A percentile compares a stretch with the other conserved stretches of the same genome.
Evolutionary conservation across 1,140 invertebrate species (phyloP).

Genomic region (Pseudomyrmex dendroicus): DNA sequence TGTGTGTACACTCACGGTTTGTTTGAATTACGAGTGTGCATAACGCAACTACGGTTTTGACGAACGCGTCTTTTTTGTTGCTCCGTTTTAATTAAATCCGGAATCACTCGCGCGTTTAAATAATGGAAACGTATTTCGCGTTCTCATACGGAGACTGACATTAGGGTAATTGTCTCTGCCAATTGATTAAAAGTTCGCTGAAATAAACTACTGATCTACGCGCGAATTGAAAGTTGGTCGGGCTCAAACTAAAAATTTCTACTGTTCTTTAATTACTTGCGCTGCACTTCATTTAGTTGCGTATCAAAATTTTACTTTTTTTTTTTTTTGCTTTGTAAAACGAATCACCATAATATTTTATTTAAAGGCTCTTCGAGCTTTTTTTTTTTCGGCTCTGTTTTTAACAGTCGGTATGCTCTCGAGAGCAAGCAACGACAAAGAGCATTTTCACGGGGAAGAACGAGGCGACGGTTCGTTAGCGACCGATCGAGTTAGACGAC

Average conservation of each 20-base stretch:
- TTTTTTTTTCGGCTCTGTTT: background rate
- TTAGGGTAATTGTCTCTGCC: constrained; percentile 45
- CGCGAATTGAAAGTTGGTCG: background rate
- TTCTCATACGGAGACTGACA: constrained; percentile 10
- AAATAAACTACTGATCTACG: constrained; percentile 61
- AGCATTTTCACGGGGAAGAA: constrained; percentile 62
- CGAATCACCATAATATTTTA: background rate
- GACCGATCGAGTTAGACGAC: constrained; percentile 70
- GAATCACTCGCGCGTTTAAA: constrained; percentile 24
- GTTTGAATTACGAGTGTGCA: constrained; percentile 35
- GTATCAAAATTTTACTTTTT: background rate
- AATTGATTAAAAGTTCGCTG: constrained; percentile 64
- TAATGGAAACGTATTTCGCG: background rate
- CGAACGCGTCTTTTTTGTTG: constrained; percentile 2
- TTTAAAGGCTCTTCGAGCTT: background rate
- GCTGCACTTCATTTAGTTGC: background rate
- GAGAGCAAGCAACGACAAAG: constrained; percentile 61
- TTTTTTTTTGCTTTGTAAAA: background rate
- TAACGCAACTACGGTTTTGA: constrained; percentile 29
- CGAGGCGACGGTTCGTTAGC: constrained; percentile 67
- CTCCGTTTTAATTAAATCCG: constrained; percentile 53
- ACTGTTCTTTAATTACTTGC: constrained; percentile 35
- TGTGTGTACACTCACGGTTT: constrained; percentile 5
- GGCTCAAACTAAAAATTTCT: constrained; percentile 26
- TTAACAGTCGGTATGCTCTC: constrained; percentile 24